Base-by-base conservation (phyloP, 2,113 vertebrate species). In the Marmota flaviventris region DNA sequence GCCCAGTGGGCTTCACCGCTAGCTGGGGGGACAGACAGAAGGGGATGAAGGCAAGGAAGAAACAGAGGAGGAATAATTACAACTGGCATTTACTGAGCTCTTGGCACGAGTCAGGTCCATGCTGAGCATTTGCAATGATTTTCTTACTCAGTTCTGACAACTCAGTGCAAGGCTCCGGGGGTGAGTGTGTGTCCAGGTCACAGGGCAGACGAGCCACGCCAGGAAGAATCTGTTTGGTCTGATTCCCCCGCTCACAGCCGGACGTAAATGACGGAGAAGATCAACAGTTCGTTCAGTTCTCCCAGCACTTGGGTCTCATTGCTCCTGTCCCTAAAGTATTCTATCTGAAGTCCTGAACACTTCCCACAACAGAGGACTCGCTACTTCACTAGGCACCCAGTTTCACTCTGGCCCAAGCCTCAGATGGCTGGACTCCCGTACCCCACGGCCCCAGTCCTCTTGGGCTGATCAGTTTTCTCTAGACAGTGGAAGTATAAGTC, bases 31-130 rank as follows among this genome's bases (percentile, higher is more conserved):
- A 39, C 8, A 32, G 77, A n/a, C 24, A 0, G 32, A 53, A 53
- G 39, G 48, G 34, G 13, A 11, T 37, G 67, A 58, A 85, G 73
- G 34, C 78, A 65, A 58, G 86, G 39, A 75, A 58, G 70, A 39
- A 25, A 24, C 10, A 37, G 27, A 29, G 4, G 0, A 3, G 9
- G 10, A 67, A 11, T 67, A 2, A 56, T 37, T 61, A 7, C 3
- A 32, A 14, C 53, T 34, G 42, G 29, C 22, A 79, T 53, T 85
- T 45, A 45, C 1, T 6, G 58, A 81, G 78, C 24, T 27, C 42
- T 56, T 65, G 4, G 20, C 17, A 3, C 2, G 14, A 42, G 34
- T 27, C 42, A 24, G 45, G 14, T 8, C 78, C 14, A 3, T 29
- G 9, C 81, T 84, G 14, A 65, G 75, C 56, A 24, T 69, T 63